phyloP scores from a whole-genome alignment of 1,140 invertebrate species.

The Diorhabda sublineata region DNA sequence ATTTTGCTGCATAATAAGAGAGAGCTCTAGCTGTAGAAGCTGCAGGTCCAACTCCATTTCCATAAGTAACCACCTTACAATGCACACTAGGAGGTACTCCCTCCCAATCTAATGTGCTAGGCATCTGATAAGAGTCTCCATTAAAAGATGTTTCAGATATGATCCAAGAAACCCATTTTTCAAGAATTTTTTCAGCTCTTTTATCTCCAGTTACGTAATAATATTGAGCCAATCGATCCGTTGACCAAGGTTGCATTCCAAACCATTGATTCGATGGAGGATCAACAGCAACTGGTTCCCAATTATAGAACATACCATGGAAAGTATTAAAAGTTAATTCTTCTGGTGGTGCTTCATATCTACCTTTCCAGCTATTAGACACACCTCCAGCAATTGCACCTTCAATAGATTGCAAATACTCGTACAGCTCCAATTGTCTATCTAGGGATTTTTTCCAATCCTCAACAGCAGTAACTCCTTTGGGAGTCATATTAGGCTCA shows the following conservation, averaged over 20 bases:
- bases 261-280: constrained; percentile 30
- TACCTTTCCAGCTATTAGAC: constrained; percentile 27
- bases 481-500: constrained; percentile 21
- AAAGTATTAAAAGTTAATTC: constrained; percentile 22
- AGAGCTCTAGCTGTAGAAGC: constrained; percentile 27
- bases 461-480: constrained; percentile 22
- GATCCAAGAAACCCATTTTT: constrained; percentile 27
- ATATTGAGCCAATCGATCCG: constrained; percentile 29
- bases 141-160: constrained; percentile 19
- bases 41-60: constrained; percentile 24
- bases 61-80: constrained; percentile 19
- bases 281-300: constrained; percentile 26
- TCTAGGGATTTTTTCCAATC: constrained; percentile 27
- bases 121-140: constrained; percentile 24
- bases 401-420: constrained; percentile 26
- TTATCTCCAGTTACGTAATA: constrained; percentile 28
- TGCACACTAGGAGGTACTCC: constrained; percentile 27
- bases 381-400: constrained; percentile 30
- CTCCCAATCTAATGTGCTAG: constrained; percentile 19
- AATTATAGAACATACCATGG: constrained; percentile 30
- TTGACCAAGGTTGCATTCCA: constrained; percentile 30
- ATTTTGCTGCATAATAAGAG: constrained; percentile 24
- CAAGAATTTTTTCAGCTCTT: constrained; percentile 20
- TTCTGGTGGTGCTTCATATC: constrained; percentile 23
- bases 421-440: constrained; percentile 29